A percentile compares a stretch with the other conserved stretches of the same genome.
Conservation (phyloP, 2,113 vertebrate genomes). For the Channa maculata region DNA sequence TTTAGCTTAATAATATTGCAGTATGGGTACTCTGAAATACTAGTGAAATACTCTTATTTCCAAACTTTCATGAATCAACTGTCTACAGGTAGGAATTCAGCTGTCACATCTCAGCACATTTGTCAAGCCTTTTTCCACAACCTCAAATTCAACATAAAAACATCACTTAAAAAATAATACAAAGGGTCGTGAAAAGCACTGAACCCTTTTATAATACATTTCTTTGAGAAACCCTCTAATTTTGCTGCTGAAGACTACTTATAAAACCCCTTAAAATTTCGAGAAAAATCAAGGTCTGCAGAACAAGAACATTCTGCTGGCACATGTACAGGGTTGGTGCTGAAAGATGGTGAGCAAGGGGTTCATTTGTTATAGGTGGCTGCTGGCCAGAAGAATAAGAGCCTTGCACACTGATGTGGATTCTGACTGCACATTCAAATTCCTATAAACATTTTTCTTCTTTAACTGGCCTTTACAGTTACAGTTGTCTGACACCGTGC, state of each 20-base stretch:
- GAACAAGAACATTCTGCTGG: conserved; percentile 41
- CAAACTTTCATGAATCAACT: background rate
- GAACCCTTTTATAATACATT: conserved; percentile 26
- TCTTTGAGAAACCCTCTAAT: conserved; percentile 38
- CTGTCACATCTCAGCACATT: conserved; percentile 7
- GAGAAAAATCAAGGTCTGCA: conserved; percentile 33
- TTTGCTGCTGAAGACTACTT: conserved; percentile 32
- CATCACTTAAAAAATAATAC: conserved; percentile 17
- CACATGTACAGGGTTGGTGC: conserved; percentile 20
- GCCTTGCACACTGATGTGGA: conserved; percentile 20
- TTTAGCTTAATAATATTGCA: conserved; percentile 17
- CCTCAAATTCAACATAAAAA: conserved; percentile 45
- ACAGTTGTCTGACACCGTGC: conserved; percentile 6
- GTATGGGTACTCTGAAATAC: background rate
- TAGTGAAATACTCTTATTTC: background rate
- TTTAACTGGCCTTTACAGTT: background rate
- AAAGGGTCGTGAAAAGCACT: conserved; percentile 20
- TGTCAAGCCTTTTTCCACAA: conserved; percentile 22
- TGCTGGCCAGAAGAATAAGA: conserved; percentile 34
- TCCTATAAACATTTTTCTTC: conserved; percentile 22
- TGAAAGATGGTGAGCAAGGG: conserved; percentile 37
- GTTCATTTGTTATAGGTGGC: conserved; percentile 54
- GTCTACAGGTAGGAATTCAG: conserved; percentile 12
- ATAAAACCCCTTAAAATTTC: conserved; percentile 28
- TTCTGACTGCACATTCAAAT: conserved; percentile 25